Percentiles rank a stretch among this genome's conserved stretches.
Conservation (phyloP, 1,140 invertebrate species). For the Leptopilina boulardi region DNA sequence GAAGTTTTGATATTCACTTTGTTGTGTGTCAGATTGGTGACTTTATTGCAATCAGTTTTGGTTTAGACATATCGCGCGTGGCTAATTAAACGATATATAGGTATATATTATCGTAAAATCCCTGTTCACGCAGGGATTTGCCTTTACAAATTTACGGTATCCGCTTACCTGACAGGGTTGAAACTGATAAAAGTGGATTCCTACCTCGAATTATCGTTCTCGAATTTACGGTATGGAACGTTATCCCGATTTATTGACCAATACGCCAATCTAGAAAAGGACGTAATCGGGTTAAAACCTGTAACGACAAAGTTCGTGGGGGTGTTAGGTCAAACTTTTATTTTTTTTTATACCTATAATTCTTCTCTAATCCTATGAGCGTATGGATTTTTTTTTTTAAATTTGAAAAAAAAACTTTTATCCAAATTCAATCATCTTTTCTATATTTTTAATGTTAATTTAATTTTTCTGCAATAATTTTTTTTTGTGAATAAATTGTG, state of each 20-base stretch:
- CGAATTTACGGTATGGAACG: slow-evolving; percentile 61
- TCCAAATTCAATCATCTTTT: too few species aligned
- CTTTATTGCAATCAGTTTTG: slow-evolving; percentile 12
- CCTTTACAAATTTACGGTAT: slow-evolving; percentile 62
- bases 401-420: too few species aligned
- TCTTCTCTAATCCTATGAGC: background rate
- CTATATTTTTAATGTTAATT: too few species aligned
- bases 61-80: slow-evolving; percentile 39
- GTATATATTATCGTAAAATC: slow-evolving; percentile 49
- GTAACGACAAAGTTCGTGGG: slow-evolving; percentile 41
- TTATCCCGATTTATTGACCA: slow-evolving; percentile 62
- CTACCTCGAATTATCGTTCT: slow-evolving; percentile 60
- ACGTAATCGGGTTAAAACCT: slow-evolving; percentile 53
- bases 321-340: slow-evolving; percentile 7
- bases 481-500: too few species aligned
- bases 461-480: background rate
- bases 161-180: slow-evolving; percentile 53
- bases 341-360: slow-evolving; percentile 16
- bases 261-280: slow-evolving; percentile 48
- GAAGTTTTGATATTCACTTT: slow-evolving; percentile 17
- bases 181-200: slow-evolving; percentile 64
- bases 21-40: background rate
- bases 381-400: background rate
- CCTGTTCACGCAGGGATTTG: slow-evolving; percentile 57
- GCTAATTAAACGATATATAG: slow-evolving; percentile 52